Percentiles rank a stretch among this genome's conserved stretches.
These are phyloP conservation scores for Phyllotreta striolata DNA, from an alignment of 2,888 invertebrate species.

Conservation along the genomic window DNA sequence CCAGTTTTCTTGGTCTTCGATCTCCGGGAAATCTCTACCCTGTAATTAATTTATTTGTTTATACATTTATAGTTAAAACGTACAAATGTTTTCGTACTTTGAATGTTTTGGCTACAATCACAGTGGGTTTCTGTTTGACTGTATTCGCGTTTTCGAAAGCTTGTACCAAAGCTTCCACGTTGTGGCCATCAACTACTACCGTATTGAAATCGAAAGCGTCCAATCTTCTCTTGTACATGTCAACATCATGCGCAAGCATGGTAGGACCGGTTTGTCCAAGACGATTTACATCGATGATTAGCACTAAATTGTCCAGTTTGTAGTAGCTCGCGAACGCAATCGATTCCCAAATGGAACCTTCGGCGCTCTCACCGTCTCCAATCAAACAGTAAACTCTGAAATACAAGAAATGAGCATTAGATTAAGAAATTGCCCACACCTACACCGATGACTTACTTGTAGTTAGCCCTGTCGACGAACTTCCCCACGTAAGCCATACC, in stretches of 20 bases:
- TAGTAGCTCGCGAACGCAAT: constrained; percentile 93
- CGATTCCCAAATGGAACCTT: constrained; percentile 98
- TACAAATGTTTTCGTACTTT: constrained; percentile 63
- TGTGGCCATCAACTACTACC: constrained; percentile 94
- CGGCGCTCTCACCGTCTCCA: constrained; percentile 98
- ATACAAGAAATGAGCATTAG: constrained; percentile 19
- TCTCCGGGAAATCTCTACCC: constrained; percentile 88
- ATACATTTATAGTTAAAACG: background rate
- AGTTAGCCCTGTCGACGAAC: constrained; percentile 80
- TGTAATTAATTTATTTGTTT: constrained; percentile 1
- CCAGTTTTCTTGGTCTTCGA: constrained; percentile 95
- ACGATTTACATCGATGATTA: constrained; percentile 95
- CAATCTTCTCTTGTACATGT: constrained; percentile 80
- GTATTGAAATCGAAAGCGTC: constrained; percentile 92
- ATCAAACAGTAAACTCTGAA: constrained; percentile 90
- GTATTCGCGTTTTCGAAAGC: constrained; percentile 82
- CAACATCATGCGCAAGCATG: constrained; percentile 88
- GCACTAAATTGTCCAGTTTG: constrained; percentile 94
- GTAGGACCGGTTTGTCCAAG: constrained; percentile 97
- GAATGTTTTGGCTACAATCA: constrained; percentile 92
- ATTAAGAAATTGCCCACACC: too few relatives aligned
- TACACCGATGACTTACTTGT: constrained; percentile 63
- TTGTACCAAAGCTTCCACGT: constrained; percentile 87
- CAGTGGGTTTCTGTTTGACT: constrained; percentile 84
- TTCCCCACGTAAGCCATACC: constrained; percentile 98